A percentile compares a stretch with the other conserved stretches of the same genome.
phyloP scores from a whole-genome alignment of 2,113 vertebrate species.

The Acanthochromis polyacanthus region DNA sequence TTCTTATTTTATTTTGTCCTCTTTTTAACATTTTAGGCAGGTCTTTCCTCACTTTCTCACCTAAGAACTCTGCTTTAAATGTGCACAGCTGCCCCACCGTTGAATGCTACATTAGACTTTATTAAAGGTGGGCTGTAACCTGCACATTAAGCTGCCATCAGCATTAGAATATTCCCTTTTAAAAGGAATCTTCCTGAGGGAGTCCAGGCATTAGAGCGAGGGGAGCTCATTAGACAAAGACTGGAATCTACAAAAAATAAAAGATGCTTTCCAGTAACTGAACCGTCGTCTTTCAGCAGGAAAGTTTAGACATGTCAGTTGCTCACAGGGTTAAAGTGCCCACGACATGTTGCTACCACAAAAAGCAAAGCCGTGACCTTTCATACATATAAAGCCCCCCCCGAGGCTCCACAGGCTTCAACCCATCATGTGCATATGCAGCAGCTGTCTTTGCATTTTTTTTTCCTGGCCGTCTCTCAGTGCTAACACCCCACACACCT shows the following conservation, averaged over 20 bases:
- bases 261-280: conserved; percentile 1
- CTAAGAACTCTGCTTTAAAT: neutral
- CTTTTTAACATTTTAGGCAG: neutral
- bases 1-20: neutral
- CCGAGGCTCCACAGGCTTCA: neutral
- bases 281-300: neutral
- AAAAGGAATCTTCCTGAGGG: neutral
- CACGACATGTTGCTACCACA: neutral
- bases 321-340: neutral
- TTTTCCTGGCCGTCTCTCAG: neutral
- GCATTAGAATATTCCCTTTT: conserved; percentile 18
- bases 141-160: conserved; percentile 12
- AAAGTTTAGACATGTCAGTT: neutral
- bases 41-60: neutral
- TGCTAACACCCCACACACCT: conserved; percentile 20
- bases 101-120: conserved; percentile 21
- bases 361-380: conserved; percentile 8
- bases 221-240: neutral
- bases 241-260: neutral
- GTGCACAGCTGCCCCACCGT: neutral
- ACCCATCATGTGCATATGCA: neutral
- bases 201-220: neutral
- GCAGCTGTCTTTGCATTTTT: conserved; percentile 14
- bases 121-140: conserved; percentile 6
- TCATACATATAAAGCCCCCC: neutral